Evolutionary conservation across 2,113 vertebrate genomes (phyloP).

Genomic region (Promerops cafer): DNA sequence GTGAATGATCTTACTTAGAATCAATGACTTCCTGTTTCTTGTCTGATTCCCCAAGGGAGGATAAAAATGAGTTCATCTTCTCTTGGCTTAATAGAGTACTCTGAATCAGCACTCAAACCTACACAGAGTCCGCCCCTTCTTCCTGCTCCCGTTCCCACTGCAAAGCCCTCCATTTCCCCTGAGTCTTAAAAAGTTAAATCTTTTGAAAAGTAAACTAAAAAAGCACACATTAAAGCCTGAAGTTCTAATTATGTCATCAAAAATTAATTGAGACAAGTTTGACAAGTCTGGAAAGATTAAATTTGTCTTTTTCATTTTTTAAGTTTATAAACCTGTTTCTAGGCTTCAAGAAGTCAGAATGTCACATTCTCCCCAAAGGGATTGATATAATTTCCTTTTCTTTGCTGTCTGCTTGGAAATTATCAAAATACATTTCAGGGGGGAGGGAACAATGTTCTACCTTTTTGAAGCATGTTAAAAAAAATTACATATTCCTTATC

Average conservation of each 20-base stretch:
- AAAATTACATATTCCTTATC: not conserved
- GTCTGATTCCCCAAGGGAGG: constrained; percentile 64
- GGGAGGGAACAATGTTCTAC: not conserved
- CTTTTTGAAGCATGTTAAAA: not conserved
- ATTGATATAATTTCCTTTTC: constrained; percentile 24
- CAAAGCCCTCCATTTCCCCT: not conserved
- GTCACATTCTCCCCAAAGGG: constrained; percentile 1
- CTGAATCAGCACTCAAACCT: constrained; percentile 64
- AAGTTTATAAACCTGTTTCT: constrained; percentile 26
- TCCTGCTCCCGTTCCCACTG: constrained; percentile 38
- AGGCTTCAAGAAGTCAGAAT: constrained; percentile 55
- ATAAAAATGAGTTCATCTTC: constrained; percentile 67
- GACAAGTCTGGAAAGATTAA: constrained; percentile 53
- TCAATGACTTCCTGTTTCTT: constrained; percentile 78
- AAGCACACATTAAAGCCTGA: not conserved
- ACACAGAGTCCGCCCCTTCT: constrained; percentile 42
- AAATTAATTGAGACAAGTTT: constrained; percentile 59
- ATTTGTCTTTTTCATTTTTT: not conserved
- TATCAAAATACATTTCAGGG: constrained; percentile 24
- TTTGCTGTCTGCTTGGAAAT: not conserved
- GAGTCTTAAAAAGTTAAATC: not conserved
- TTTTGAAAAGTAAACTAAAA: constrained; percentile 29
- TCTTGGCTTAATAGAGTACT: constrained; percentile 33
- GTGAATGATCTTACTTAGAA: constrained; percentile 71
- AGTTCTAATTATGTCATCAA: constrained; percentile 52